These are phyloP conservation scores for Trachurus trachurus DNA, from an alignment of 2,797 vertebrate species.

Conservation along the genomic window DNA sequence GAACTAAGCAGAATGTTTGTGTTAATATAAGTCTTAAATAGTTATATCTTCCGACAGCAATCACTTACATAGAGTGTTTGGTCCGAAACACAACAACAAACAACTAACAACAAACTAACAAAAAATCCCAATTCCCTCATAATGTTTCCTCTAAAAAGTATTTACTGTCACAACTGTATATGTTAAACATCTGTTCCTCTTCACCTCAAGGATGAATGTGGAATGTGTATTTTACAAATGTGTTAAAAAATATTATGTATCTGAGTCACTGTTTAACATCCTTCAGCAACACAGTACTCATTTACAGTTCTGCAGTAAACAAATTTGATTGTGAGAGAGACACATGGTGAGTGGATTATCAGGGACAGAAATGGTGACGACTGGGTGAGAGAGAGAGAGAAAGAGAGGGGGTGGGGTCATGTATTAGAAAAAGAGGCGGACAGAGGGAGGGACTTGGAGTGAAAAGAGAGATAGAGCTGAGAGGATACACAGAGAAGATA, in stretches of 20 bases:
- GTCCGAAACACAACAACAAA: too few relatives aligned
- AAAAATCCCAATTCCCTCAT: not conserved
- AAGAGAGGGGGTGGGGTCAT: not conserved
- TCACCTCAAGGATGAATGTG: too few relatives aligned
- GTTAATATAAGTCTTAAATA: too few relatives aligned
- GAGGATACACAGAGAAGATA: conserved; percentile 30
- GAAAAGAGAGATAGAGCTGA: conserved; percentile 29
- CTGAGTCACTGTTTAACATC: not conserved
- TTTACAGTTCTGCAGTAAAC: not conserved
- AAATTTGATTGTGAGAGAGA: not conserved
- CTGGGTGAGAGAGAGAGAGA: not conserved
- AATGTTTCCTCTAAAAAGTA: not conserved
- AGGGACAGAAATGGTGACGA: not conserved
- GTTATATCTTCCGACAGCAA: too few relatives aligned
- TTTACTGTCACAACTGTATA: not conserved
- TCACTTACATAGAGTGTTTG: too few relatives aligned
- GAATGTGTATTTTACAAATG: too few relatives aligned
- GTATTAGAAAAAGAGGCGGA: conserved; percentile 9
- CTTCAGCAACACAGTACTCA: not conserved
- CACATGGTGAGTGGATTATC: not conserved
- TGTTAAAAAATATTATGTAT: not conserved
- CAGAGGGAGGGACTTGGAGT: conserved; percentile 48
- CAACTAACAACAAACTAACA: too few relatives aligned
- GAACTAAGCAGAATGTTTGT: too few relatives aligned
- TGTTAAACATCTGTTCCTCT: not conserved